These are phyloP conservation scores for Oophaga pumilio DNA, from an alignment of 2,113 vertebrate species.

Conservation along the genomic window DNA sequence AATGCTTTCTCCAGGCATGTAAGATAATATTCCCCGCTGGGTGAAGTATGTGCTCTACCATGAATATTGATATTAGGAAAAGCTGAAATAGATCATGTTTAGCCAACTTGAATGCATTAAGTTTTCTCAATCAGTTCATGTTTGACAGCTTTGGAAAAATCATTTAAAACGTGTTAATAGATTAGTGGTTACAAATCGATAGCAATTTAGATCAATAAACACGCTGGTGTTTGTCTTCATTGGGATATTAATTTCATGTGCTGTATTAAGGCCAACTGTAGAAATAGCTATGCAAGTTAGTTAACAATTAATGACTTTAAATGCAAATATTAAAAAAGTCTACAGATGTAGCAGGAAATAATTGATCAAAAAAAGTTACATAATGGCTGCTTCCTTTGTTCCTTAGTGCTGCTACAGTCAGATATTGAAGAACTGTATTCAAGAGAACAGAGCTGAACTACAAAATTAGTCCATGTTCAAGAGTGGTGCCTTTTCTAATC, in stretches of 20 bases:
- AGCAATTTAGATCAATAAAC: conserved; percentile 39
- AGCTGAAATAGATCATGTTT: conserved; percentile 38
- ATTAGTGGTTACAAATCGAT: conserved; percentile 54
- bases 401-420: no score
- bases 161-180: conserved; percentile 57
- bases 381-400: no score
- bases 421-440: no score
- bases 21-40: conserved; percentile 18
- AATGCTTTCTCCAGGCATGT: background rate
- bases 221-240: conserved; percentile 35
- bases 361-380: no score
- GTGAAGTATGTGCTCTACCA: background rate
- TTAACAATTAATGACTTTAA: background rate
- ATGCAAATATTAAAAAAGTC: background rate
- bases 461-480: no score
- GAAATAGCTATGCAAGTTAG: background rate
- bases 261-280: background rate
- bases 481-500: no score
- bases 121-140: conserved; percentile 29
- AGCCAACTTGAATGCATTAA: background rate
- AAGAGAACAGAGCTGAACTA: no score
- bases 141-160: conserved; percentile 45
- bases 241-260: conserved; percentile 46
- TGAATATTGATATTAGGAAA: conserved; percentile 7
- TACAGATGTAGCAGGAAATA: no score